Base-by-base conservation (phyloP, 2,113 vertebrate species). In the Mesocricetus auratus region DNA sequence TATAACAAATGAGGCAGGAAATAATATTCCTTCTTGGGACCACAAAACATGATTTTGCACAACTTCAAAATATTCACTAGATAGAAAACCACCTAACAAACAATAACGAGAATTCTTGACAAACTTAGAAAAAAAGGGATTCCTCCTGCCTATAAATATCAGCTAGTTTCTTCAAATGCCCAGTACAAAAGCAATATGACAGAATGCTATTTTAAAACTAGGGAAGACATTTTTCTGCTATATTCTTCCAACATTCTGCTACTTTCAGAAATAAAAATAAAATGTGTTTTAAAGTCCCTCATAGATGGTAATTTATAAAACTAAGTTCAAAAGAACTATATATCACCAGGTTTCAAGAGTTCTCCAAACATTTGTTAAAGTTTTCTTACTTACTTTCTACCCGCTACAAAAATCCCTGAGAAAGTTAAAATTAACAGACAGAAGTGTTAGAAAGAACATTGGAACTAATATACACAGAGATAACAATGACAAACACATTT, bases 211-310 rank as follows among this genome's bases (percentile, higher is more conserved):
- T 94, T 94, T 68, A 95, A 93, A 94, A 83, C 13, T 66, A 89
- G 33, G 22, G 53, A 53, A 1, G 95, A 60, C 68, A 96, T 39
- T 77, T 83, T 90, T 73, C 85, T 73, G 78, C 47, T 94, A 93
- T 29, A 89, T 45, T 90, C 94, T 88, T 86, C 62, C 10, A 91
- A 62, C 24, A 95, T 89, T 45, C 83, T 89, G 66, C 39, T 77
- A 16, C 53, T 90, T 95, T 92, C 95, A 95, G 50, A 90, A 62
- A 15, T 19, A 95, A 97, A 93, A 36, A 93, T 66, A 96, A 96
- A 96, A 56, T 90, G 31, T 58, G 9, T 79, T 95, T 81, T n/a
- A 82, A 93, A 92, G 64, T 91, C 69, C 62, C 68, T 83, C 13
- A 3, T 90, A 96, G 94, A 94, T 9, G n/a, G 5, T 75, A 93